Conservation (phyloP, 1,140 invertebrate species). For the Hirudo medicinalis region DNA sequence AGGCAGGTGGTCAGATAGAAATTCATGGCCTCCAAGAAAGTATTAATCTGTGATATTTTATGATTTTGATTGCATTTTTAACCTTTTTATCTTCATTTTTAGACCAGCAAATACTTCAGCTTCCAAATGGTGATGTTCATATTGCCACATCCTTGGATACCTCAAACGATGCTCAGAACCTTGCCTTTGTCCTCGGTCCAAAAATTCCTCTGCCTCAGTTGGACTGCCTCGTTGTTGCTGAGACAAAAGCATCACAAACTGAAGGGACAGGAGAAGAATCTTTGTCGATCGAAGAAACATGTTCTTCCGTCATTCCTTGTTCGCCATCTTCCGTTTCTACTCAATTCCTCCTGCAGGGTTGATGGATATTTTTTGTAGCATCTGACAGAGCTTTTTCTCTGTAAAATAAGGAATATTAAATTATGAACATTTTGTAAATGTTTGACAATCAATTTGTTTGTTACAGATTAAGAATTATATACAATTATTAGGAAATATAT, state of each 20-base stretch:
- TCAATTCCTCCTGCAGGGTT: too few species aligned
- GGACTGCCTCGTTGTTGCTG: conserved; percentile 16
- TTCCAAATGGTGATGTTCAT: conserved; percentile 82
- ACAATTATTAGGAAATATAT: background rate
- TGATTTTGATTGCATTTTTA: background rate
- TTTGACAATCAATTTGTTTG: too few species aligned
- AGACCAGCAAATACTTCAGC: conserved; percentile 78
- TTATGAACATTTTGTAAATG: too few species aligned
- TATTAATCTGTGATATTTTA: conserved; percentile 22
- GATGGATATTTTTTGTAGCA: too few species aligned
- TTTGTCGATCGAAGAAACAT: too few species aligned
- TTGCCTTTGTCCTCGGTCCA: conserved; percentile 20
- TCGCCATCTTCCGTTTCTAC: too few species aligned
- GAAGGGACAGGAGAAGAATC: too few species aligned
- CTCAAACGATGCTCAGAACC: background rate
- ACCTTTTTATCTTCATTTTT: background rate
- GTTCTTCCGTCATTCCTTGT: too few species aligned
- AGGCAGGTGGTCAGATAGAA: conserved; percentile 76
- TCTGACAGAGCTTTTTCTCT: too few species aligned
- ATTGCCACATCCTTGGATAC: conserved; percentile 52
- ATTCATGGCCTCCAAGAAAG: conserved; percentile 73
- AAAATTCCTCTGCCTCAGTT: conserved; percentile 24
- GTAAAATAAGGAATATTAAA: too few species aligned
- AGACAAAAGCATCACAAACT: too few species aligned
- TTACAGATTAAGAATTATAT: too few species aligned